Evolutionary conservation across 2,113 vertebrate species (phyloP).

Genomic region (Entelurus aequoreus): DNA sequence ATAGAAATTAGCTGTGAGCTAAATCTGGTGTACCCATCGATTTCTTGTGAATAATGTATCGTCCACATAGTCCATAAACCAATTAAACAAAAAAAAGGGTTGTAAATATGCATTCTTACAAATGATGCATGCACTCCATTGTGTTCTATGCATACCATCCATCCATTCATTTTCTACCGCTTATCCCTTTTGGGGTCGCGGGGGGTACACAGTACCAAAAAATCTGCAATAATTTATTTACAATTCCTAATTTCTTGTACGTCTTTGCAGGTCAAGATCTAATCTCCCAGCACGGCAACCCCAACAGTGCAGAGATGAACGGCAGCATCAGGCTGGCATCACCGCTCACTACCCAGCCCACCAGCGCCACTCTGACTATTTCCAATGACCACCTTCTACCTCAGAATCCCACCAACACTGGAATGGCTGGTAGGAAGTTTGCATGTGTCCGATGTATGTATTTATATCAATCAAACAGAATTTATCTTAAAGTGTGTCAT

Average conservation of each 20-base stretch:
- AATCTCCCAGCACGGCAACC: constrained; percentile 71
- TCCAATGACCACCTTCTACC: constrained; percentile 83
- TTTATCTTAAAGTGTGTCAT: background rate
- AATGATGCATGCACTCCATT: background rate
- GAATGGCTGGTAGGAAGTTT: constrained; percentile 38
- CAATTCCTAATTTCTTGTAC: background rate
- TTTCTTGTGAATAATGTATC: no score
- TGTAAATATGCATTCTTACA: background rate
- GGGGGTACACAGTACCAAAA: background rate
- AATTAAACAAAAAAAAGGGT: no score
- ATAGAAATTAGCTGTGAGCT: no score
- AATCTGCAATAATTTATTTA: background rate
- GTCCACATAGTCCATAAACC: no score
- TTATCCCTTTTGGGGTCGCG: no score
- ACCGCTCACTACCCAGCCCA: constrained; percentile 64
- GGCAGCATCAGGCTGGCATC: constrained; percentile 74
- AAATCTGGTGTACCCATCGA: no score
- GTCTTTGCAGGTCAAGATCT: constrained; percentile 78
- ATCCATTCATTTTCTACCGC: no score
- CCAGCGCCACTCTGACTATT: constrained; percentile 74
- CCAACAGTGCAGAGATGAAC: constrained; percentile 70
- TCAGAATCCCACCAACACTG: constrained; percentile 66
- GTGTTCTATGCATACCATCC: background rate
- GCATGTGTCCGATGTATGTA: background rate
- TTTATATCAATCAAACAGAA: background rate